Percentiles rank a stretch among this genome's conserved stretches.
Evolutionary conservation across 2,888 invertebrate species (phyloP).

Genomic region (Protophormia terraenovae): DNA sequence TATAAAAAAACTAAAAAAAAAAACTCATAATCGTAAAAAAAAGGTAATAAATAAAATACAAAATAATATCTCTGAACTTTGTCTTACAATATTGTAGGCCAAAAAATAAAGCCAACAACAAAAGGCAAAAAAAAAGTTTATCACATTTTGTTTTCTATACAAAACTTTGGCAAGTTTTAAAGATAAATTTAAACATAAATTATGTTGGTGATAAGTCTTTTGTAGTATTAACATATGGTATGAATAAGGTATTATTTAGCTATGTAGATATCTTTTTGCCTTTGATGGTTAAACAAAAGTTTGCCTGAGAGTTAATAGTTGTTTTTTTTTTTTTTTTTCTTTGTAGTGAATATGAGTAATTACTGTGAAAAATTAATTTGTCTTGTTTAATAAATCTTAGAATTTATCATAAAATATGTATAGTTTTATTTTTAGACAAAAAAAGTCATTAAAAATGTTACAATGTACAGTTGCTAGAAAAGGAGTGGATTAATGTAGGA

Average conservation of each 20-base stretch:
- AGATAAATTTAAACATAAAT: neutral
- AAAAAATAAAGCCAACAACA: neutral
- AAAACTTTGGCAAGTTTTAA: neutral
- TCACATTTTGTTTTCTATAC: neutral
- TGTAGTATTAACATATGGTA: neutral
- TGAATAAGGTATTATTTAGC: too few relatives aligned
- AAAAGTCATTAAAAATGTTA: neutral
- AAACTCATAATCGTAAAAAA: slow-evolving; percentile 7
- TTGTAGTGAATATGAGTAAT: neutral
- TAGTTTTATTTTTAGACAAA: too few relatives aligned
- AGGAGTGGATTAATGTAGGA: too few relatives aligned
- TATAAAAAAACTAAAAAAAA: neutral
- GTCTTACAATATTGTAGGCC: neutral
- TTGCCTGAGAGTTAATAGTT: neutral
- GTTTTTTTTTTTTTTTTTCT: neutral
- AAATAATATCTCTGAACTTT: neutral
- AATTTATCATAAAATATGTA: neutral
- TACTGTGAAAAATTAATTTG: neutral
- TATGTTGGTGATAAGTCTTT: slow-evolving; percentile 2
- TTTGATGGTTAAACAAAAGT: neutral
- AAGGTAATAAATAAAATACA: neutral
- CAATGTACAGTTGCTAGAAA: neutral
- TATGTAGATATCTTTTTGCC: too few relatives aligned
- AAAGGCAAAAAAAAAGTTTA: neutral
- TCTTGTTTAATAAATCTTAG: slow-evolving; percentile 25